Evolutionary conservation across 2,113 vertebrate genomes (phyloP).

Genomic region (Henicopernis longicauda): DNA sequence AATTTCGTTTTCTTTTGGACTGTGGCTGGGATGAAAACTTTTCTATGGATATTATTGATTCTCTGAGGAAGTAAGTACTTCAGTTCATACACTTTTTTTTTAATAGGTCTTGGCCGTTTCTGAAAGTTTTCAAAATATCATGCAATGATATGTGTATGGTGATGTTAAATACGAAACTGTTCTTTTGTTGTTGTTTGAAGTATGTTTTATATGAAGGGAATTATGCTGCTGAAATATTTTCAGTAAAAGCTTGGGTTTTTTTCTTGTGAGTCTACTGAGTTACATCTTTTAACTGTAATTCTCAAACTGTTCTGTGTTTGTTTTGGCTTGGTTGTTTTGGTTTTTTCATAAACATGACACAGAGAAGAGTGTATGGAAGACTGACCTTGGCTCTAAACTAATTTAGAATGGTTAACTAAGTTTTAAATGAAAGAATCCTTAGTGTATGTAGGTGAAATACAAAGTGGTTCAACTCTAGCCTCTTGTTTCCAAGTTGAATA

Average conservation of each 20-base stretch:
- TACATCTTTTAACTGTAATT: neutral
- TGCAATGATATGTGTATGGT: neutral
- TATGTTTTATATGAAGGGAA: neutral
- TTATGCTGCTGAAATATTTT: neutral
- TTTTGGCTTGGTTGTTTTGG: neutral
- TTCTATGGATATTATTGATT: slow-evolving; percentile 96
- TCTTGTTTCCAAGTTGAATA: neutral
- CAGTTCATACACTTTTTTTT: neutral
- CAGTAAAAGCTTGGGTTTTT: neutral
- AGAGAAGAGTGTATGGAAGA: neutral
- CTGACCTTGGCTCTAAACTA: neutral
- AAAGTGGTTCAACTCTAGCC: neutral
- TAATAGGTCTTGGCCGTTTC: neutral
- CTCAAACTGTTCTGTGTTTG: neutral
- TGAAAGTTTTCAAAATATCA: neutral
- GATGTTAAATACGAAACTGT: neutral
- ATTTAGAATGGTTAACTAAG: neutral
- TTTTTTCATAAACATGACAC: neutral
- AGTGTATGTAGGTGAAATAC: neutral
- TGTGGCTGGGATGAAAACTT: slow-evolving; percentile 99
- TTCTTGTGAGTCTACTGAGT: neutral
- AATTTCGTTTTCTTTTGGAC: slow-evolving; percentile 95
- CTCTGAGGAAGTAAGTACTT: slow-evolving; percentile 86
- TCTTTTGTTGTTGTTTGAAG: neutral
- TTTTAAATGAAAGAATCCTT: neutral